Conservation (phyloP, 2,888 invertebrate genomes). For the Xestoiulus laeticollis region DNA sequence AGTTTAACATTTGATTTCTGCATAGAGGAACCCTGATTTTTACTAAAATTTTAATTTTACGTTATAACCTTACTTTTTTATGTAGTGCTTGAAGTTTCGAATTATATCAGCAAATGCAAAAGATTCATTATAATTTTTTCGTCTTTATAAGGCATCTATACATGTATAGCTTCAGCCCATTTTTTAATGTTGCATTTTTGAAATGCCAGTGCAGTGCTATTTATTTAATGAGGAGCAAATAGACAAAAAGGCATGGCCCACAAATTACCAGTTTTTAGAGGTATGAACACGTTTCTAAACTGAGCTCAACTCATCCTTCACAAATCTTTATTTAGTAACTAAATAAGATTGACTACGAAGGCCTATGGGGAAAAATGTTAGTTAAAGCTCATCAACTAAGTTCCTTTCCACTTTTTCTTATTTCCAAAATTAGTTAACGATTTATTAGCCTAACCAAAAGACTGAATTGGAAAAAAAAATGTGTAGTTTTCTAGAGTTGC, state of each 20-base stretch:
- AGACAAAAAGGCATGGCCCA: not conserved
- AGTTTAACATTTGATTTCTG: too few relatives aligned
- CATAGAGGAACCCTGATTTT: too few relatives aligned
- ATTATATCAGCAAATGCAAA: not conserved
- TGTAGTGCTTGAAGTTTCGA: too few relatives aligned
- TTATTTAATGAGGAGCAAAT: not conserved
- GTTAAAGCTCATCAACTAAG: not conserved
- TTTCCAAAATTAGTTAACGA: conserved; percentile 37
- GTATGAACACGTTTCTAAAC: not conserved
- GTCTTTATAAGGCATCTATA: too few relatives aligned
- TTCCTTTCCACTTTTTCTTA: not conserved
- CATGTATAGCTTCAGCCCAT: not conserved
- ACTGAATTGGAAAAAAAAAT: not conserved
- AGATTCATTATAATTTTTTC: not conserved
- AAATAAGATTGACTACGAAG: conserved; percentile 37
- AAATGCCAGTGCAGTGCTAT: not conserved
- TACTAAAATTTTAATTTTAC: too few relatives aligned
- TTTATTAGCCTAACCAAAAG: not conserved
- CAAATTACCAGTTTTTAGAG: not conserved
- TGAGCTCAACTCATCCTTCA: not conserved
- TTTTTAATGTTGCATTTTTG: not conserved
- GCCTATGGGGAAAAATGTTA: not conserved
- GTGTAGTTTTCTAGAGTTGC: not conserved
- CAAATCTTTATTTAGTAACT: conserved; percentile 23
- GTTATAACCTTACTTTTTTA: too few relatives aligned